Base-by-base conservation (phyloP, 2,888 invertebrate genomes). In the Mesorhabditis belari region DNA sequence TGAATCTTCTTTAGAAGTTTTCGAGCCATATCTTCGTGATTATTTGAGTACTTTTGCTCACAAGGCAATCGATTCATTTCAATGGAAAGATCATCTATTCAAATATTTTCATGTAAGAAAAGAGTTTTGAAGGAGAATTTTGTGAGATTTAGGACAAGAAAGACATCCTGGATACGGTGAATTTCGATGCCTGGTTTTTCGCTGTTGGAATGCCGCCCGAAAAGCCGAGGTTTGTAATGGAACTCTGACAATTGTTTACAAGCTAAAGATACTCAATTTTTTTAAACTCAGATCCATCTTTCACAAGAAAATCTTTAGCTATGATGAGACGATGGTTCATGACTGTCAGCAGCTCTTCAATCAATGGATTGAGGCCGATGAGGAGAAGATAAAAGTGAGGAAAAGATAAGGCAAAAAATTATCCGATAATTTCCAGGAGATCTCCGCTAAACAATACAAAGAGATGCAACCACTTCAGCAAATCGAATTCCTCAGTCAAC, bases 141-240 rank as follows among this genome's bases (percentile, higher is more conserved):
- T 6, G 28, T 54, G n/a, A 66, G 12, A 35, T 82, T 82, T 84
- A 84, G 55, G 84, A 85, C 26, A 71, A 63, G 77, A 84, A 57
- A 79, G 83, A 50, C 24, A 70, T 81, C 21, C 81, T 91, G 24
- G 83, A 85, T 26, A 76, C 81, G 0, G 86, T 94, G 3, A 89
- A 93, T 80, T 94, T 93, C 92, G 84, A 90, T 50, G 80, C 86
- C 0, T 94, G 93, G 93, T 83, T 94, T 3, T 84, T 87, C 77
- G 85, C 85, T 29, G 87, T 88, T 54, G 95, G 94, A 58, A 90
- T 94, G 90, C 94, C 94, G 0, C 89, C 89, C 0, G 84, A 88
- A 21, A 89, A 90, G 77, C 92, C 92, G 5, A 83, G 87, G 87
- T 92, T 5, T 63, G 65, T 54, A 23, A n/a, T n/a, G n/a, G n/a